Conservation (phyloP, 2,888 invertebrate genomes). For the Anodontia alba region DNA sequence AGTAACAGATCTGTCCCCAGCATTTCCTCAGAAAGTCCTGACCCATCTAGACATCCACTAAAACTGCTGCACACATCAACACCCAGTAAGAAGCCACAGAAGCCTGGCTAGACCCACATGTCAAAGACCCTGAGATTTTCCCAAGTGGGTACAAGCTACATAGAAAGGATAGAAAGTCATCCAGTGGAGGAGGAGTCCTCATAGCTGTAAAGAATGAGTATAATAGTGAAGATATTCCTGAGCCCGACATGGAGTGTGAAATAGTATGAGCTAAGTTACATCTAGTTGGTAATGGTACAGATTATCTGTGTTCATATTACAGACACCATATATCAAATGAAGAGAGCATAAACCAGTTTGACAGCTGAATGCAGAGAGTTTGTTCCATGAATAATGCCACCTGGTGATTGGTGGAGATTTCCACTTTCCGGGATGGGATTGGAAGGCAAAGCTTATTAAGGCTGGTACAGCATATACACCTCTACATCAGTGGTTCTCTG, state of each 20-base stretch:
- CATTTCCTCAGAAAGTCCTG: neutral
- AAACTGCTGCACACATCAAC: slow-evolving; percentile 9
- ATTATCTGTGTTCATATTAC: slow-evolving; percentile 12
- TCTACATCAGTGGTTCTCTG: too few relatives aligned
- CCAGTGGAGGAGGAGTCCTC: too few relatives aligned
- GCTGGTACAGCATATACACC: too few relatives aligned
- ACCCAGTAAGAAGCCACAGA: neutral
- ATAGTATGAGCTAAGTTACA: neutral
- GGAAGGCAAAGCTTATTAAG: slow-evolving; percentile 26
- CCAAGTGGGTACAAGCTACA: too few relatives aligned
- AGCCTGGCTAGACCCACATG: slow-evolving; percentile 20
- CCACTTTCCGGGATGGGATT: slow-evolving; percentile 42
- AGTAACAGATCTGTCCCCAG: neutral
- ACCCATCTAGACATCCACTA: neutral
- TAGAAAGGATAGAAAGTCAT: too few relatives aligned
- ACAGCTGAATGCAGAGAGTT: neutral
- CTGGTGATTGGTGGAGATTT: slow-evolving; percentile 33
- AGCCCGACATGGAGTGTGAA: too few relatives aligned
- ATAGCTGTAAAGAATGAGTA: too few relatives aligned
- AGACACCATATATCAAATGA: neutral
- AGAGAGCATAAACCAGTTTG: slow-evolving; percentile 16
- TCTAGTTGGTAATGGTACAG: neutral
- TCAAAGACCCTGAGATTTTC: too few relatives aligned
- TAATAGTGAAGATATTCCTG: too few relatives aligned
- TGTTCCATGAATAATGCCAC: slow-evolving; percentile 3